Percentiles rank a stretch among this genome's conserved stretches.
These are phyloP conservation scores for Cerceris ruficornis DNA, from an alignment of 2,888 invertebrate genomes.

Conservation along the genomic window DNA sequence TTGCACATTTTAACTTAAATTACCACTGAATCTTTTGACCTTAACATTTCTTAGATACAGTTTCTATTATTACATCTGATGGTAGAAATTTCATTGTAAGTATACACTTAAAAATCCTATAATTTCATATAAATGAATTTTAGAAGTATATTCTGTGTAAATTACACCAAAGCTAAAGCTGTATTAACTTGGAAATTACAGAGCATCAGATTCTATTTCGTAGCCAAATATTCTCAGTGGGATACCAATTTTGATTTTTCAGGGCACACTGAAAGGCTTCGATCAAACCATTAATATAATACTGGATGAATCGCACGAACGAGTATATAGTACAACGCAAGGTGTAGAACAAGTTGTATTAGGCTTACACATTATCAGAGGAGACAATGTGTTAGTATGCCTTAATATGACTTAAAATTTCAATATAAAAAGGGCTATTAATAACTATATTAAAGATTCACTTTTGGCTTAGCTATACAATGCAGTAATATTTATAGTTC, in stretches of 20 bases:
- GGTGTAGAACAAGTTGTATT: conserved; percentile 98
- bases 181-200: background rate
- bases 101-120: conserved; percentile 51
- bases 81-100: conserved; percentile 96
- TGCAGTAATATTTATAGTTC: too few relatives aligned
- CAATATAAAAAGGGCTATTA: too few relatives aligned
- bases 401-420: conserved; percentile 15
- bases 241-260: conserved; percentile 66
- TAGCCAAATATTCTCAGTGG: background rate
- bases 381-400: conserved; percentile 94
- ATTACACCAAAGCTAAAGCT: too few relatives aligned
- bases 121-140: too few relatives aligned
- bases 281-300: conserved; percentile 99
- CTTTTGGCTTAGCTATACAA: too few relatives aligned
- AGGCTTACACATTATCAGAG: conserved; percentile 98
- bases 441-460: too few relatives aligned
- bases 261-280: conserved; percentile 98
- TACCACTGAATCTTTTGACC: conserved; percentile 18
- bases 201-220: background rate
- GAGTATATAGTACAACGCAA: conserved; percentile 96
- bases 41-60: conserved; percentile 85
- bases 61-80: conserved; percentile 97
- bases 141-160: too few relatives aligned
- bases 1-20: background rate
- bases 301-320: conserved; percentile 98